A percentile compares a stretch with the other conserved stretches of the same genome.
These are phyloP conservation scores for Neodiprion virginianus DNA, from an alignment of 1,140 invertebrate genomes.

Conservation along the genomic window DNA sequence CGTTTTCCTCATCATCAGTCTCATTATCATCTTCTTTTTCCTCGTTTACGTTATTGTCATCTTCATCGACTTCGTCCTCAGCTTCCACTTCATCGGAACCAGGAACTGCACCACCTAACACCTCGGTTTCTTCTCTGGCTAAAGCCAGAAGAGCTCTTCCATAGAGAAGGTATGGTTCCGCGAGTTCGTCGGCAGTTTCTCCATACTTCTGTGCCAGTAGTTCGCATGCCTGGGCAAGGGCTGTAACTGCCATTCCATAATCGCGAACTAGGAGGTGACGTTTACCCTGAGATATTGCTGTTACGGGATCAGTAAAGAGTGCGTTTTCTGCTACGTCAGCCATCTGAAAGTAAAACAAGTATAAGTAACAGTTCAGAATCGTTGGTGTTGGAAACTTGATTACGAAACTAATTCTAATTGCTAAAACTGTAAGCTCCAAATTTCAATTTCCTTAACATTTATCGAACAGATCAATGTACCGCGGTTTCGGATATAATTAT, in stretches of 20 bases:
- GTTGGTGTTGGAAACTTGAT: too few species aligned
- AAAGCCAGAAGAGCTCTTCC: constrained; percentile 83
- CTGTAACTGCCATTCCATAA: constrained; percentile 76
- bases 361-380: not conserved
- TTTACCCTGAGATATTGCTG: constrained; percentile 74
- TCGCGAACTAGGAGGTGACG: constrained; percentile 82
- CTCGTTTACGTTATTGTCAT: constrained; percentile 63
- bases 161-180: constrained; percentile 82
- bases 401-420: too few species aligned
- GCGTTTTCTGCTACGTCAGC: constrained; percentile 60
- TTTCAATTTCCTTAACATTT: too few species aligned
- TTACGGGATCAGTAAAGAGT: constrained; percentile 60
- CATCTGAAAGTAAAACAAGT: constrained; percentile 59
- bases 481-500: too few species aligned
- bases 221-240: constrained; percentile 78
- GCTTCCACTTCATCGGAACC: constrained; percentile 62
- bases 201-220: constrained; percentile 75
- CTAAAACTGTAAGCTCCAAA: too few species aligned
- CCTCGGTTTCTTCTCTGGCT: constrained; percentile 79
- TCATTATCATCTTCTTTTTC: constrained; percentile 35
- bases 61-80: constrained; percentile 62
- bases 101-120: constrained; percentile 77
- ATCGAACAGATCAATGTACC: too few species aligned
- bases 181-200: constrained; percentile 79
- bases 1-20: not conserved